Conservation (phyloP, 1,140 invertebrate genomes). For the Drosophila oshimai region DNA sequence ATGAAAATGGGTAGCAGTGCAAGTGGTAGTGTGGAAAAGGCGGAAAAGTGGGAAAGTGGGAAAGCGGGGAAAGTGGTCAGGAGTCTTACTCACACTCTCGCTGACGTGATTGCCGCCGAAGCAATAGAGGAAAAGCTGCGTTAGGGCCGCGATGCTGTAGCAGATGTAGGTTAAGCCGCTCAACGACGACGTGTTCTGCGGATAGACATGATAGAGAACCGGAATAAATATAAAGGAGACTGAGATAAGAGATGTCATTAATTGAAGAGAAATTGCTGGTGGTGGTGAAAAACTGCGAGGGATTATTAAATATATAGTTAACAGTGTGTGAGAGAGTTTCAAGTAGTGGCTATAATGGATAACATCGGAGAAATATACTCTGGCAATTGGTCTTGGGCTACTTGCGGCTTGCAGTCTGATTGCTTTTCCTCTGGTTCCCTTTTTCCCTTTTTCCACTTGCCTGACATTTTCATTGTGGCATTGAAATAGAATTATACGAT, state of each 20-base stretch:
- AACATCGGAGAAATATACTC: constrained; percentile 20
- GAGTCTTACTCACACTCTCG: constrained; percentile 67
- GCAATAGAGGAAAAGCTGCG: constrained; percentile 74
- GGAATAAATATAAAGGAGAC: constrained; percentile 8
- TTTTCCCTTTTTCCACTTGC: constrained; percentile 12
- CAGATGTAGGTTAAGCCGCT: constrained; percentile 78
- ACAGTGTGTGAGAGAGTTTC: neutral
- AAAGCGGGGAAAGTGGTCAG: neutral
- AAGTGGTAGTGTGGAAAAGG: neutral
- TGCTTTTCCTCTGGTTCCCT: constrained; percentile 1
- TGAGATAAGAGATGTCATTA: constrained; percentile 33
- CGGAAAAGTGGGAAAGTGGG: neutral
- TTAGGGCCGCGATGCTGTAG: constrained; percentile 69
- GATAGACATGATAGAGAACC: neutral
- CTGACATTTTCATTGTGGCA: constrained; percentile 18
- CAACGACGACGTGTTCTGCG: constrained; percentile 70
- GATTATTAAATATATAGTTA: constrained; percentile 18
- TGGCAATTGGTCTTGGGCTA: constrained; percentile 25
- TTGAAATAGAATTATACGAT: constrained; percentile 30
- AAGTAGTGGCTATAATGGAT: constrained; percentile 11
- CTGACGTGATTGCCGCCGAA: constrained; percentile 74
- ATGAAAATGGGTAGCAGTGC: constrained; percentile 11
- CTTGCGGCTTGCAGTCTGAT: constrained; percentile 25
- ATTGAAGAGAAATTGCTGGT: constrained; percentile 37
- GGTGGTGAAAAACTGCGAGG: neutral